phyloP scores from a whole-genome alignment of 2,797 vertebrate species.

The Perodicticus potto region DNA sequence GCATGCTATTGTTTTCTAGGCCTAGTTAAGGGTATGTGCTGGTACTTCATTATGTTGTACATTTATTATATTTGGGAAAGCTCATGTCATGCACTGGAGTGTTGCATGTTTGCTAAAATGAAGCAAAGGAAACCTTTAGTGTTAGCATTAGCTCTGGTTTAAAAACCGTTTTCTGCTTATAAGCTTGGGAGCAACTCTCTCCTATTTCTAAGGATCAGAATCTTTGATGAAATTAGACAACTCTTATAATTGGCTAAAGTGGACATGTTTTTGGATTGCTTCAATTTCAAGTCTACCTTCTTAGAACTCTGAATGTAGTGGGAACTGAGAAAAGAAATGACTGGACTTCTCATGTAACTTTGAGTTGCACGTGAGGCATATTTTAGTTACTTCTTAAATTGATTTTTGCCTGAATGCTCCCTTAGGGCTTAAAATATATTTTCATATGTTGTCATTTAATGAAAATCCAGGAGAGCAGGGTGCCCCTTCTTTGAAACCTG shows the following conservation, averaged over 20 bases:
- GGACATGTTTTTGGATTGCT: neutral
- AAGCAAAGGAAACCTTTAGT: neutral
- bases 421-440: constrained; percentile 10
- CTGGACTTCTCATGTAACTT: neutral
- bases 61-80: neutral
- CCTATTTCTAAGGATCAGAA: neutral
- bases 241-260: neutral
- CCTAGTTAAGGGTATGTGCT: neutral
- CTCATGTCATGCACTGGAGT: neutral
- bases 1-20: constrained; percentile 27
- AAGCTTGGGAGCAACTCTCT: neutral
- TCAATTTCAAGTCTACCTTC: neutral
- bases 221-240: constrained; percentile 4
- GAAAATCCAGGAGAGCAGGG: neutral
- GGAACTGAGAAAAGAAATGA: neutral
- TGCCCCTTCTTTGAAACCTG: neutral
- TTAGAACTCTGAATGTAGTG: neutral
- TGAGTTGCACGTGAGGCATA: neutral
- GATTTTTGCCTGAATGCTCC: neutral
- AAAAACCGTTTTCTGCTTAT: neutral
- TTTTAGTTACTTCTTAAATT: constrained; percentile 24
- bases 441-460: neutral
- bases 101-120: constrained; percentile 20
- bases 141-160: neutral
- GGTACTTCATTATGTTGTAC: rapidly evolving